A percentile compares a stretch with the other conserved stretches of the same genome.
Conservation (phyloP, 2,113 vertebrate species). For the Lepidothrix coronata region DNA sequence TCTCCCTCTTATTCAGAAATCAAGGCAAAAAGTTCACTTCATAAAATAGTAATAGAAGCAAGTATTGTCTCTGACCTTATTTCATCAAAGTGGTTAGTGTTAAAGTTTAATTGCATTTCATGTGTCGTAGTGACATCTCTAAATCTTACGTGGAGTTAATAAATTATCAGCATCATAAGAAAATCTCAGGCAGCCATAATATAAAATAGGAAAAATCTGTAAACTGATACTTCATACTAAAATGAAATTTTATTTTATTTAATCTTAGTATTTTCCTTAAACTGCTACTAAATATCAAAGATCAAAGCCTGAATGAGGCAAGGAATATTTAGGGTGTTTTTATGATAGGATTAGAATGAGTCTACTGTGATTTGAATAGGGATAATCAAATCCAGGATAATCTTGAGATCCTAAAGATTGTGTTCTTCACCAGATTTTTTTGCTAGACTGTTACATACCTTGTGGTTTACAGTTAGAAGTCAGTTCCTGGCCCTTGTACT, state of each 20-base stretch:
- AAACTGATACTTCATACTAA: not conserved
- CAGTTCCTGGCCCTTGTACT: not conserved
- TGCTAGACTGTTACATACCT: not conserved
- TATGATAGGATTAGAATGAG: not conserved
- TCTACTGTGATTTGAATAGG: not conserved
- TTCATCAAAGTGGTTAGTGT: conserved; percentile 34
- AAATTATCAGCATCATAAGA: not conserved
- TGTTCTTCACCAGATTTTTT: not conserved
- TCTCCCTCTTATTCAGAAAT: conserved; percentile 14
- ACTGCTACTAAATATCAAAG: not conserved
- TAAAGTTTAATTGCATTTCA: conserved; percentile 46
- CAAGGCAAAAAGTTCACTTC: not conserved
- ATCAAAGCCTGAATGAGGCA: not conserved
- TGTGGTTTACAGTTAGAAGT: not conserved
- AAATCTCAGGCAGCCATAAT: not conserved
- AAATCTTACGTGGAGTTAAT: conserved; percentile 12
- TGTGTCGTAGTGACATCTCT: not conserved
- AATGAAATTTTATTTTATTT: not conserved
- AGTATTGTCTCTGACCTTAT: conserved; percentile 42
- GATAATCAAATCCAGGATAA: not conserved
- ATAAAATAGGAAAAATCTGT: not conserved
- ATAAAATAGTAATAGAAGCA: conserved; percentile 36
- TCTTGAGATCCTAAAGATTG: not conserved
- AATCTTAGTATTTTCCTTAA: not conserved
- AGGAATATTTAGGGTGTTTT: not conserved